These are phyloP conservation scores for Hozukius guyotensis DNA, from an alignment of 2,797 vertebrate species.

Conservation along the genomic window DNA sequence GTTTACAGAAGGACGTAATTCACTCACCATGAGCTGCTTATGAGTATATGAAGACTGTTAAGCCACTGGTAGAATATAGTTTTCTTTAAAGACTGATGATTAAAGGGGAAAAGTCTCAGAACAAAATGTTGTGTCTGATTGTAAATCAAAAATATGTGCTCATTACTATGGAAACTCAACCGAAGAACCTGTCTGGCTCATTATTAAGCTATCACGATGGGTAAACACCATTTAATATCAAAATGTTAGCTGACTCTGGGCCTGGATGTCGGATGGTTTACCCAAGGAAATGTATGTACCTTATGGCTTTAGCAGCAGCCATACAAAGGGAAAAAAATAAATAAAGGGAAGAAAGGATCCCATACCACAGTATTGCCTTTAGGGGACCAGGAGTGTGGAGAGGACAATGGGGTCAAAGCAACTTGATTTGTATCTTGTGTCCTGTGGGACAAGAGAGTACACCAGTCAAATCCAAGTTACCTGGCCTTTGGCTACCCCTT, in stretches of 20 bases:
- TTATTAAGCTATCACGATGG: conserved; percentile 67
- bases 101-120: background rate
- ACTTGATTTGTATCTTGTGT: conserved; percentile 84
- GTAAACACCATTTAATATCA: conserved; percentile 80
- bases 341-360: conserved; percentile 77
- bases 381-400: conserved; percentile 77
- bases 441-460: conserved; percentile 78
- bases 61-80: background rate
- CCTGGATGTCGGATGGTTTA: conserved; percentile 70
- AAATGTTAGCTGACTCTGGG: conserved; percentile 64
- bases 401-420: conserved; percentile 85
- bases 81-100: background rate
- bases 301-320: conserved; percentile 71
- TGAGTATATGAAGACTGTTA: background rate
- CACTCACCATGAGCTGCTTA: conserved; percentile 32
- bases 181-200: conserved; percentile 29
- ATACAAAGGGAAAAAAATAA: conserved; percentile 78
- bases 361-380: conserved; percentile 74
- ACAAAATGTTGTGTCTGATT: background rate
- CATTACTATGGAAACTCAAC: conserved; percentile 50
- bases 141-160: conserved; percentile 32
- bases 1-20: conserved; percentile 59
- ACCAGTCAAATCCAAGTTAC: conserved; percentile 79
- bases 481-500: conserved; percentile 78
- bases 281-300: conserved; percentile 81